Evolutionary conservation across 2,888 invertebrate genomes (phyloP), one percentile per base, ranked within the genome.

Genomic region (Lasioglossum calceatum): DNA sequence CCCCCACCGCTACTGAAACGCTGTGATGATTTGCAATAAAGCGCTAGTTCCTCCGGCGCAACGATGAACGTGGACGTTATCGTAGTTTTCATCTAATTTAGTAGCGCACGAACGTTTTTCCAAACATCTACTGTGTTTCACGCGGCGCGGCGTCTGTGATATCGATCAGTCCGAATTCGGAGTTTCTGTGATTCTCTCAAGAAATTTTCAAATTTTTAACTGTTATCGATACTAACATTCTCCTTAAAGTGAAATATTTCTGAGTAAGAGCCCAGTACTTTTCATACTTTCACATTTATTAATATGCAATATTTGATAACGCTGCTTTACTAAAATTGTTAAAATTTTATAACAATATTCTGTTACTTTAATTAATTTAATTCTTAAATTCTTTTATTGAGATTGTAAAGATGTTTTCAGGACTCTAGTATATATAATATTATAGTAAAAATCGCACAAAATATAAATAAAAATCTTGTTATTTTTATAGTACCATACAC

Each of bases 1-100:
- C 79, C 79, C 77, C 79, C 84, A 71, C 80, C 73, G 79, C 74
- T 74, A 47, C n/a, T 42, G 0, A 79, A 84, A 67, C 73, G 14
- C 32, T 39, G 4, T 16, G 58, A 79, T 36, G 39, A 47, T 84
- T 84, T 42, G 47, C 79, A 23, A 67, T 42, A 77, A 70, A 14
- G 16, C 8, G 61, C 61, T 54, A 77, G 79, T 83, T 10, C 58
- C 76, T 19, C 42, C 1, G 19, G 8, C 76, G 47, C 67, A 70
- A n/a, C 19, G 16, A 54, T 36, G 61, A 36, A 42, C 80, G 50
- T 32, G 19, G 10, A 36, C 54, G 74, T 84, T 84, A 82, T 36
- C 82, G 61, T 12, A 47, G 19, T 8, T 32, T 27, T 47, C 39
- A 4, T 84, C 39, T 32, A 74, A 73, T 74, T 79, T 84, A 42